Conservation (phyloP, 2,113 vertebrate genomes). For the Ceratotherium simum region DNA sequence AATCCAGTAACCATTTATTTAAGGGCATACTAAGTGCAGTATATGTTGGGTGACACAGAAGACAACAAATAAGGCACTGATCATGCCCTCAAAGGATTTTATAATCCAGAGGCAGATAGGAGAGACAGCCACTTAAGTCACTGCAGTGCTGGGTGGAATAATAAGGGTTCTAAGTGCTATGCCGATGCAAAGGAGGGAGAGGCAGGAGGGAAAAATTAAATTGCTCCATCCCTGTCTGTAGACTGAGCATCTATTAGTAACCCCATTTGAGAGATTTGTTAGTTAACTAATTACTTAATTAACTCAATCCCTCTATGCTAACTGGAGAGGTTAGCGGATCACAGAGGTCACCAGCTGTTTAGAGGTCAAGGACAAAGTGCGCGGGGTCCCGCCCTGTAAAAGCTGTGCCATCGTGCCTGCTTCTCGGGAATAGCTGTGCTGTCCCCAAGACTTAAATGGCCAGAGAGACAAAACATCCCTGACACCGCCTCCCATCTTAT, state of each 20-base stretch:
- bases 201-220: neutral
- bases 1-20: no score
- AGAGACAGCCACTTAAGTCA: neutral
- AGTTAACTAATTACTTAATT: neutral
- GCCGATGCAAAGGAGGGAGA: neutral
- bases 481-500: neutral
- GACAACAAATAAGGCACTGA: neutral
- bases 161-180: neutral
- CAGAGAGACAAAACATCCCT: neutral
- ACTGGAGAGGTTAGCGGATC: neutral
- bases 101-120: neutral
- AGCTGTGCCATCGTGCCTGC: rapidly evolving
- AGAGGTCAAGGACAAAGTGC: neutral
- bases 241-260: neutral
- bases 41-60: neutral
- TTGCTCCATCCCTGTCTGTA: neutral
- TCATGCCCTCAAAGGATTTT: neutral
- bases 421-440: neutral
- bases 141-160: neutral
- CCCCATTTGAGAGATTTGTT: neutral
- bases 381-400: neutral
- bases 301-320: neutral
- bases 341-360: neutral
- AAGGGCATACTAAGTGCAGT: rapidly evolving
- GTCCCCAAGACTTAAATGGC: neutral